phyloP scores from a whole-genome alignment of 2,888 invertebrate genomes.

The Corbicula japonica region DNA sequence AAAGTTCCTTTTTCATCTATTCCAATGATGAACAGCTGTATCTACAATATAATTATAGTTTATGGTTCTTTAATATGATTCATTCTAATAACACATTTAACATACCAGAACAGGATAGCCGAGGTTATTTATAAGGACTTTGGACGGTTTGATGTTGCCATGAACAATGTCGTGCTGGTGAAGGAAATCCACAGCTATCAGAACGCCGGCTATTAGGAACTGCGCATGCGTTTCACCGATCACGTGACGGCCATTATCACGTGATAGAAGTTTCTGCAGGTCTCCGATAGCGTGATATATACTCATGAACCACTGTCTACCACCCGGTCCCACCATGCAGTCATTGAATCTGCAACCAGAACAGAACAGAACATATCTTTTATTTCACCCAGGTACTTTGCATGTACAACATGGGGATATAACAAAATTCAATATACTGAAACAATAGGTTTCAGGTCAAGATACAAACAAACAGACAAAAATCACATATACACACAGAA shows the following conservation, averaged over 20 bases:
- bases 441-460: background rate
- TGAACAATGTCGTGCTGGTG: slow-evolving; percentile 58
- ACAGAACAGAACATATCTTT: too few species aligned
- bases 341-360: slow-evolving; percentile 40
- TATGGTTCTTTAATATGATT: too few species aligned
- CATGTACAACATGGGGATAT: too few species aligned
- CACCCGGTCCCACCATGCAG: slow-evolving; percentile 44
- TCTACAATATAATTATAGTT: too few species aligned
- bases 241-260: slow-evolving; percentile 54
- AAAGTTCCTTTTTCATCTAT: too few species aligned
- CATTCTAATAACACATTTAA: too few species aligned
- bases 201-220: slow-evolving; percentile 59
- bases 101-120: slow-evolving; percentile 64
- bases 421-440: too few species aligned
- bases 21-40: too few species aligned
- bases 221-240: slow-evolving; percentile 61
- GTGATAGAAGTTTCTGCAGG: slow-evolving; percentile 51
- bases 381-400: too few species aligned
- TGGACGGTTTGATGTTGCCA: slow-evolving; percentile 65
- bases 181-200: slow-evolving; percentile 59
- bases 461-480: too few species aligned
- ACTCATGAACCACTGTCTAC: slow-evolving; percentile 45
- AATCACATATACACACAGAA: too few species aligned
- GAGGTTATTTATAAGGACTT: slow-evolving; percentile 53
- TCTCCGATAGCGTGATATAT: slow-evolving; percentile 50